Base-by-base conservation (phyloP, 2,888 invertebrate genomes). In the Rotaria magnacalcarata region DNA sequence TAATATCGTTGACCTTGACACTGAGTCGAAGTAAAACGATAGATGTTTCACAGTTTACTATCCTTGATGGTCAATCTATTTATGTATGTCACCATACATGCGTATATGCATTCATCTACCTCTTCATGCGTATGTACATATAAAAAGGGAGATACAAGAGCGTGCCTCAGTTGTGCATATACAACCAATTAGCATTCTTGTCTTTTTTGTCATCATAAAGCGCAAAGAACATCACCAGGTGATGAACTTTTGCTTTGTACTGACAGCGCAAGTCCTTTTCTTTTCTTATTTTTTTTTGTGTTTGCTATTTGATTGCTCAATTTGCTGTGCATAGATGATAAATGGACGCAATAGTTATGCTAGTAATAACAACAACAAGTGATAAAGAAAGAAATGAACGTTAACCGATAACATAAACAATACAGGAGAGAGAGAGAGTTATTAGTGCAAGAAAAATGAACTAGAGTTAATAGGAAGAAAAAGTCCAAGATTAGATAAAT, bases 281-380 rank as follows among this genome's bases (percentile, higher is more conserved):
- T 16, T 14, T 27, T 67, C 27, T 34, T 67, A 2, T 14, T 67
- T 16, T 8, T 41, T 34, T 67, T 7, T 1, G 34, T 67, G 27
- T 67, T 67, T 67, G 14, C 67, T 67, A 67, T 67, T 34, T 34
- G 67, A 67, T 67, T 67, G 67, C 67, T 67, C 67, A 67, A 67
- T 67, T 67, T 67, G 16, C 67, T 5, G 34, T 34, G 1, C 34
- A 16, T 41, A 16, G 34, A 41, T 34, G 34, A 67, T 34, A 67
- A 67, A 67, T 34, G 3, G 34, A 14, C 14, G 34, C 34, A 41
- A 7, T 34, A 67, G 67, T 67, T 67, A 34, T 16, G 67, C 2
- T 67, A 19, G 19, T 27, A 41, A 34, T 67, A 27, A 34, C 16
- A 27, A 67, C 67, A 67, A 67, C 34, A 67, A 67, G 67, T 67